Conservation (phyloP, 2,797 vertebrate species). For the Siniperca undulata region DNA sequence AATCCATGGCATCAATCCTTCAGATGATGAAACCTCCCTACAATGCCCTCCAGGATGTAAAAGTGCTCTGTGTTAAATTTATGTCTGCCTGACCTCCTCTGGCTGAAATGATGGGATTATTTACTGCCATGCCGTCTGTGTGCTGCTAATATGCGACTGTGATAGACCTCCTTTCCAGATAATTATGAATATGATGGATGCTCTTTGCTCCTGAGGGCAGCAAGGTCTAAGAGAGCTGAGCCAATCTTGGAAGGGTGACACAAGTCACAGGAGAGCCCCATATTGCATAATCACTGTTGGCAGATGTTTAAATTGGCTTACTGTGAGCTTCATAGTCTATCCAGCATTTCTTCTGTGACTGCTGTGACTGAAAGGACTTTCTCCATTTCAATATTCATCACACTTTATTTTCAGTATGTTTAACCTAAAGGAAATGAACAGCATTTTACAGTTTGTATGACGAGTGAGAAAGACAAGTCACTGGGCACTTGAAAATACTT, state of each 20-base stretch:
- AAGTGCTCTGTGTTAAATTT: slow-evolving; percentile 71
- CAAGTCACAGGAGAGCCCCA: slow-evolving; percentile 64
- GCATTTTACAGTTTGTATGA: background rate
- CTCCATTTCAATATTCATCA: slow-evolving; percentile 9
- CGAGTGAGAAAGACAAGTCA: background rate
- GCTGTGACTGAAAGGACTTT: slow-evolving; percentile 34
- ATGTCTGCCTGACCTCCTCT: slow-evolving; percentile 72
- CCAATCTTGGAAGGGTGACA: slow-evolving; percentile 70
- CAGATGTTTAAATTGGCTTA: slow-evolving; percentile 73
- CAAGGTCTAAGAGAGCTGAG: slow-evolving; percentile 66
- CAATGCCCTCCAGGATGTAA: slow-evolving; percentile 70
- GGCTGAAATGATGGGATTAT: slow-evolving; percentile 76
- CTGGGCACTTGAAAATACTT: background rate
- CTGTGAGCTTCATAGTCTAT: slow-evolving; percentile 48
- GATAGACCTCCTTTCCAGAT: slow-evolving; percentile 70
- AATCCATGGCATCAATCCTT: slow-evolving; percentile 59
- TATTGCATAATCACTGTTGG: slow-evolving; percentile 71
- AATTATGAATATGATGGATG: slow-evolving; percentile 77
- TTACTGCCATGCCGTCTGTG: slow-evolving; percentile 70
- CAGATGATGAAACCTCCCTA: slow-evolving; percentile 68
- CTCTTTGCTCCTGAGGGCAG: slow-evolving; percentile 63
- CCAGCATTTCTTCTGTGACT: slow-evolving; percentile 19
- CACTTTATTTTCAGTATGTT: background rate
- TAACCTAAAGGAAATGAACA: background rate
- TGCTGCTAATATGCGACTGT: slow-evolving; percentile 65